Conservation (phyloP, 2,888 invertebrate species). For the Aporophyla nigra region DNA sequence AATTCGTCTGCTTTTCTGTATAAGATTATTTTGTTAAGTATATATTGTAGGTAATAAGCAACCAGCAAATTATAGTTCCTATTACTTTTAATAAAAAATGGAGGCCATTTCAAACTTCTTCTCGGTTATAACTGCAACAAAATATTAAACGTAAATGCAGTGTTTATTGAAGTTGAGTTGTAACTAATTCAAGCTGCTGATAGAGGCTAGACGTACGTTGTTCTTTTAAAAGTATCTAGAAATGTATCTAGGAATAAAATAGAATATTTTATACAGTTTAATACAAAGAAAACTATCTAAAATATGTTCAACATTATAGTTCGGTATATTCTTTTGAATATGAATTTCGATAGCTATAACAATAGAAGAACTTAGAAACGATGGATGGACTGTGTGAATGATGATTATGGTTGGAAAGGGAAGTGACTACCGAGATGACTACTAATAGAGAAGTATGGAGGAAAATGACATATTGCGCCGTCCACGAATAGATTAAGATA, state of each 20-base stretch:
- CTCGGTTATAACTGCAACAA: slow-evolving; percentile 11
- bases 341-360: too few species aligned
- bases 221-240: not conserved
- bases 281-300: not conserved
- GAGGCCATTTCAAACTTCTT: slow-evolving; percentile 21
- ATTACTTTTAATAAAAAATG: slow-evolving; percentile 34
- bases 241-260: too few species aligned
- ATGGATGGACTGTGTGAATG: too few species aligned
- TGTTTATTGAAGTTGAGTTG: slow-evolving; percentile 9
- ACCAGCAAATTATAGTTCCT: not conserved
- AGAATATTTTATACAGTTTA: not conserved
- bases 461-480: too few species aligned
- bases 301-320: not conserved
- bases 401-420: too few species aligned
- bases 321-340: not conserved
- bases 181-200: not conserved
- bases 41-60: not conserved
- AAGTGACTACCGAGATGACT: too few species aligned
- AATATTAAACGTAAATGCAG: slow-evolving; percentile 25
- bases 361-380: too few species aligned
- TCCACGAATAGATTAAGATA: too few species aligned
- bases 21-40: not conserved
- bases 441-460: too few species aligned
- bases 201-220: too few species aligned
- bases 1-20: not conserved